phyloP scores from a whole-genome alignment of 2,888 invertebrate genomes.

The Prenolepis imparis region DNA sequence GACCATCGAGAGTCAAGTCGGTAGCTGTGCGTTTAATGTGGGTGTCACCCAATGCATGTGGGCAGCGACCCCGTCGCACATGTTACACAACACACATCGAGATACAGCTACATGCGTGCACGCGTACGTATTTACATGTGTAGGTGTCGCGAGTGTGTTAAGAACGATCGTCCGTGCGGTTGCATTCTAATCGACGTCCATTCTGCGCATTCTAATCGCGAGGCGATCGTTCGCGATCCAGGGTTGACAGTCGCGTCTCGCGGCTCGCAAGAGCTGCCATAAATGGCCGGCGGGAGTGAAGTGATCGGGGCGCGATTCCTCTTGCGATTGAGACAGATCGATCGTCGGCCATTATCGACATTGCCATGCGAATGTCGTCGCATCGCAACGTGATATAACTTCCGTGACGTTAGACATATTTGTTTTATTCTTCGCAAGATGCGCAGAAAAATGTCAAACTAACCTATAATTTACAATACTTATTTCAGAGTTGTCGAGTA shows the following conservation, averaged over 20 bases:
- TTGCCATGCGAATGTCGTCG: conserved; percentile 64
- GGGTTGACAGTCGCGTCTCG: conserved; percentile 55
- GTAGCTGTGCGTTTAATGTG: conserved; percentile 69
- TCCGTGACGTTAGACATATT: conserved; percentile 54
- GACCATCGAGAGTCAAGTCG: conserved; percentile 34
- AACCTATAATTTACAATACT: neutral
- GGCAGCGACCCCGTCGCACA: conserved; percentile 78
- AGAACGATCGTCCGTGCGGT: conserved; percentile 48
- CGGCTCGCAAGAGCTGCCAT: conserved; percentile 63
- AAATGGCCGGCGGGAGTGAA: conserved; percentile 69
- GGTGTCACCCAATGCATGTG: conserved; percentile 76
- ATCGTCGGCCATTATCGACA: conserved; percentile 19
- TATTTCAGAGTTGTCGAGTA: neutral
- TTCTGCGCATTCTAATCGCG: conserved; percentile 67
- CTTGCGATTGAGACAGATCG: conserved; percentile 65
- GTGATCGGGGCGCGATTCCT: conserved; percentile 57
- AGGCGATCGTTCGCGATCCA: conserved; percentile 45
- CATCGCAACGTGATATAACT: conserved; percentile 20
- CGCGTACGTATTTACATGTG: conserved; percentile 64
- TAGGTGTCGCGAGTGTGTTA: conserved; percentile 63
- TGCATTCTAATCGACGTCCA: conserved; percentile 67
- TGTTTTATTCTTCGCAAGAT: conserved; percentile 14
- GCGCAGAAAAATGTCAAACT: neutral
- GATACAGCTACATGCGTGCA: neutral
- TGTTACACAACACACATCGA: conserved; percentile 72